Evolutionary conservation across 2,113 vertebrate species (phyloP).

Genomic region (Eurypyga helias): DNA sequence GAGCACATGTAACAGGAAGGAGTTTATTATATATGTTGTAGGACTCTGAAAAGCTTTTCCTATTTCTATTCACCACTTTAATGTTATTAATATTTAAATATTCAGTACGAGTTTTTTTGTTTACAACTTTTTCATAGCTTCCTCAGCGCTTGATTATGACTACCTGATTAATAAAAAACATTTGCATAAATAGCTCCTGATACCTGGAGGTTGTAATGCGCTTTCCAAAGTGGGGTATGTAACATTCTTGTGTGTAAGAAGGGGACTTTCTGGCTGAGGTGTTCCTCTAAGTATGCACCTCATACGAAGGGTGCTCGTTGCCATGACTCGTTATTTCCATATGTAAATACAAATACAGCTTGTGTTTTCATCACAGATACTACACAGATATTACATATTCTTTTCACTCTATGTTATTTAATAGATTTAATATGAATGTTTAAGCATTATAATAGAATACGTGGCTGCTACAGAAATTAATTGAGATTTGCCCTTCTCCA

Average conservation of each 20-base stretch:
- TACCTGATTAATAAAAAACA: not conserved
- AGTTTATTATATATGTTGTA: not conserved
- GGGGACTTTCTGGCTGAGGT: not conserved
- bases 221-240: not conserved
- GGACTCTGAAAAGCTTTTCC: not conserved
- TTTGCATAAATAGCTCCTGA: not conserved
- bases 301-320: not conserved
- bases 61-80: not conserved
- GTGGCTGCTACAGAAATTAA: not conserved
- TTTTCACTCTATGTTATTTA: not conserved
- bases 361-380: not conserved
- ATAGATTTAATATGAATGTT: not conserved
- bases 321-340: not conserved
- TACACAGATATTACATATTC: not conserved
- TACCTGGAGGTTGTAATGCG: not conserved
- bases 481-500: constrained; percentile 49
- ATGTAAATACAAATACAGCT: not conserved
- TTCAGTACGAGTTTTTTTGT: not conserved
- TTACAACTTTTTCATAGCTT: not conserved
- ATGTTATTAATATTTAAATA: not conserved
- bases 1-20: not conserved
- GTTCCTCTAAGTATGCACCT: not conserved
- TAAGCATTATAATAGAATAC: not conserved
- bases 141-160: not conserved
- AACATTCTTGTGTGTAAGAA: not conserved